Evolutionary conservation across 2,797 vertebrate species (phyloP).

Genomic region (Morelia viridis): DNA sequence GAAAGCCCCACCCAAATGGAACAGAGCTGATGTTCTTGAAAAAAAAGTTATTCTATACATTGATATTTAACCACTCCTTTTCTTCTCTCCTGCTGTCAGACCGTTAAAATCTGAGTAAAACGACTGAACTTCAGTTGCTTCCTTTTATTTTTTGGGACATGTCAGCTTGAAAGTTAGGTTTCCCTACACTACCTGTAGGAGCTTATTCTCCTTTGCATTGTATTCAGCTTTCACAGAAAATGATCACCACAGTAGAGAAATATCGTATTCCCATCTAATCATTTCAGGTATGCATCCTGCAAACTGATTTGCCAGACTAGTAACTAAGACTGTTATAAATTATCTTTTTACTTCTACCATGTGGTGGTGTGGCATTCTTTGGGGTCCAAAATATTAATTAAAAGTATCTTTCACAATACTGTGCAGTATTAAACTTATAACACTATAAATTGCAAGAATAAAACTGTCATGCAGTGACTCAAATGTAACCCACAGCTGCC

Average conservation of each 20-base stretch:
- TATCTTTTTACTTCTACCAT: neutral
- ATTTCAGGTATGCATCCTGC: rapidly evolving
- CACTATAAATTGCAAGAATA: slow-evolving; percentile 54
- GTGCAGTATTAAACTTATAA: slow-evolving; percentile 58
- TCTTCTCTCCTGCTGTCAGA: neutral
- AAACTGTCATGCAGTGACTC: slow-evolving; percentile 53
- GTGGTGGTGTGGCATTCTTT: neutral
- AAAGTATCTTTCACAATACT: slow-evolving; percentile 37
- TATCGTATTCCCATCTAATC: neutral
- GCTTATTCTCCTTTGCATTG: neutral
- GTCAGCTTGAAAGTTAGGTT: neutral
- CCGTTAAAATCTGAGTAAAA: neutral
- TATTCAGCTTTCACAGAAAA: neutral
- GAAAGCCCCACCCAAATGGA: neutral
- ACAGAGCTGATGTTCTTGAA: neutral
- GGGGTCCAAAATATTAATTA: slow-evolving; percentile 49
- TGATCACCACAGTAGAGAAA: neutral
- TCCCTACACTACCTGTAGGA: neutral
- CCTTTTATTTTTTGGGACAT: neutral
- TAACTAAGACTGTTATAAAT: neutral
- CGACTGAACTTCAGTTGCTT: too few relatives aligned
- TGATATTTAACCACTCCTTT: neutral
- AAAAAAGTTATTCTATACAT: neutral
- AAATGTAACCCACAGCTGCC: slow-evolving; percentile 46
- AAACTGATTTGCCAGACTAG: neutral